phyloP scores from a whole-genome alignment of 2,888 invertebrate species.

The Cephus spinipes region DNA sequence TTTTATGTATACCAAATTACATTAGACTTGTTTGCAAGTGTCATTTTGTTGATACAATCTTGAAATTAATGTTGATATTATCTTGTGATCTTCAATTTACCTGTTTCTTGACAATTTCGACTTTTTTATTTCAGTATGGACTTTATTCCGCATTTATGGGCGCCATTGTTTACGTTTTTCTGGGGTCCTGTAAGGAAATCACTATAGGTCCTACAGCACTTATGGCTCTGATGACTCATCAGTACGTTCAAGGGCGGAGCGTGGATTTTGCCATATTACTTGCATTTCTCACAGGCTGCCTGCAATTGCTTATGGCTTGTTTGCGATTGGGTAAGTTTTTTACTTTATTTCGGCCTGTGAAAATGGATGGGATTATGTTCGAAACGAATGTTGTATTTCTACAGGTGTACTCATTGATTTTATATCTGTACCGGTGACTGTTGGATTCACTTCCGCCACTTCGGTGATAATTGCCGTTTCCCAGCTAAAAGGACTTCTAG shows the following conservation, averaged over 20 bases:
- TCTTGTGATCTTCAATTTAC: no score
- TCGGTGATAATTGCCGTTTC: conserved; percentile 91
- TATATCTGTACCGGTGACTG: conserved; percentile 89
- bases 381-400: conserved; percentile 30
- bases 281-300: conserved; percentile 84
- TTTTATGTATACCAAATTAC: neutral
- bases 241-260: conserved; percentile 78
- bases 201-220: conserved; percentile 94
- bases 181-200: conserved; percentile 90
- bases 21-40: no score
- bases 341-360: conserved; percentile 17
- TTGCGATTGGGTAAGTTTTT: conserved; percentile 79
- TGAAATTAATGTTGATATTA: no score
- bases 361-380: neutral
- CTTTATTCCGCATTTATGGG: conserved; percentile 95
- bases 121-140: conserved; percentile 79
- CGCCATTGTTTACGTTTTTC: conserved; percentile 89
- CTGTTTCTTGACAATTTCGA: conserved; percentile 1
- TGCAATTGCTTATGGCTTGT: conserved; percentile 85
- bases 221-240: conserved; percentile 90
- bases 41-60: no score
- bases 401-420: conserved; percentile 89
- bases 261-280: conserved; percentile 85
- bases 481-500: conserved; percentile 82
- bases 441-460: conserved; percentile 91